Conservation (phyloP, 2,797 vertebrate genomes). For the Tokudaia muenninki region DNA sequence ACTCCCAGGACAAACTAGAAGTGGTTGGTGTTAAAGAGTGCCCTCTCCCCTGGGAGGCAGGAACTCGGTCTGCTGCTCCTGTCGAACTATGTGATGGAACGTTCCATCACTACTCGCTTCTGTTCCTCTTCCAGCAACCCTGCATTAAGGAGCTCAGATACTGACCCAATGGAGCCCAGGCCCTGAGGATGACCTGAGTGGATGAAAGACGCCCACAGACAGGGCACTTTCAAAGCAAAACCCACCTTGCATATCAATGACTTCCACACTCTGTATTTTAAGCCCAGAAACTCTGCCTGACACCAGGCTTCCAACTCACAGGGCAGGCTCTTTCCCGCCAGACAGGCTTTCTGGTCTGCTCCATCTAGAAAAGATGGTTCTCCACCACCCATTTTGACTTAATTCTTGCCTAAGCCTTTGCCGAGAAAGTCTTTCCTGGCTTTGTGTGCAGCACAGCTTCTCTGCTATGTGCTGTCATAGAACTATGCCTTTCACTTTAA, state of each 20-base stretch:
- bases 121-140: not conserved
- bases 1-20: not conserved
- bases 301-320: too few species aligned
- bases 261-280: not conserved
- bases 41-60: not conserved
- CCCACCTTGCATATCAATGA: too few species aligned
- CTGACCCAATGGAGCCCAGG: not conserved
- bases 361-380: not conserved
- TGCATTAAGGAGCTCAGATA: not conserved
- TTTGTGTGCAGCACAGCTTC: not conserved
- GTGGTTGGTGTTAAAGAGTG: rapidly evolving
- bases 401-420: not conserved
- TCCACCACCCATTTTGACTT: not conserved
- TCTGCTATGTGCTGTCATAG: not conserved
- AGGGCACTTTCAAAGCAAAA: not conserved
- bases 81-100: not conserved
- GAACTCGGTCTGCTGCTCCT: not conserved
- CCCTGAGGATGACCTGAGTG: not conserved
- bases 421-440: not conserved
- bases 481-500: not conserved
- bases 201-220: not conserved
- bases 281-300: not conserved
- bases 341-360: not conserved
- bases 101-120: not conserved
- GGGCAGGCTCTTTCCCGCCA: too few species aligned